Base-by-base conservation (phyloP, 2,797 vertebrate species). In the Limnodromus scolopaceus region DNA sequence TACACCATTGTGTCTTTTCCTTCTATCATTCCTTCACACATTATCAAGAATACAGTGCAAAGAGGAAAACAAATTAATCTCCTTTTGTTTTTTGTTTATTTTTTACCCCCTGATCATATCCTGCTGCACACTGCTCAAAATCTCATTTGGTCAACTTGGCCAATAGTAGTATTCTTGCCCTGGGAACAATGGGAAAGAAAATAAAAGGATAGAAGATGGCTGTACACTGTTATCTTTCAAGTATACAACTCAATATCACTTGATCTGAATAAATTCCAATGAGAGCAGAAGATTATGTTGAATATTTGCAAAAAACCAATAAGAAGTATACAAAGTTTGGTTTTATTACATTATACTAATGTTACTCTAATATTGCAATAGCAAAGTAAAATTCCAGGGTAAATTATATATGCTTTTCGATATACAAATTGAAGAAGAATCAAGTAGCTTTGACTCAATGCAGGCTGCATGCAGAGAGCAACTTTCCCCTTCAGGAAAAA, bases 31-130 rank as follows among this genome's bases (percentile, higher is more conserved):
- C 39, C 36, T 66, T 79, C 72, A 70, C 58, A 46, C 5, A 86
- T 15, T 46, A 25, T 51, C 76, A 71, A 69, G 60, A 53, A 92
- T 65, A 57, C 8, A 64, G 28, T 28, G 23, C 27, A 63, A 85
- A 89, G 16, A 93, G 41, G 71, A 82, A 92, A 95, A 68, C 4
- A 34, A 74, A 84, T 43, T n/a, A 27, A 69, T 72, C 34, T 32
- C 49, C 23, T 69, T 69, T 74, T 66, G 25, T 11, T 38, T 84
- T 84, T 53, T 23, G 43, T 6, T 61, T 74, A 48, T 51, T 55
- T 96, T 85, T 88, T 74, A 94, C 75, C 28, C 49, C 80, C 86
- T 84, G 43, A 53, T 77, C 71, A 69, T 70, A 86, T 34, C n/a
- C 20, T 10, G 6, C 4, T 65, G 9, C 58, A 92, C 39, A 38